Conservation (phyloP, 2,888 invertebrate species). For the Tachina fera region DNA sequence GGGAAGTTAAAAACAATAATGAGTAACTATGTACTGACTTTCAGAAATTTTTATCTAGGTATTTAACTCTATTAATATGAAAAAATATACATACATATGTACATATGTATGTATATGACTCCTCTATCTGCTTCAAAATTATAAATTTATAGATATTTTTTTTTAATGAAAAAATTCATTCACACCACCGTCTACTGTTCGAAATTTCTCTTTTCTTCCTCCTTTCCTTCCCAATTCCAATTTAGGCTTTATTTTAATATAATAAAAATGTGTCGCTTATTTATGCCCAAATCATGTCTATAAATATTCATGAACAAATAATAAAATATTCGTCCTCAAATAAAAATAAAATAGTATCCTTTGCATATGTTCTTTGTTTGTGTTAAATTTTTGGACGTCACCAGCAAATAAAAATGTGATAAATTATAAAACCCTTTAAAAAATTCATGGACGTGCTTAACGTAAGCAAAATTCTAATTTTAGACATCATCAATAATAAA, state of each 20-base stretch:
- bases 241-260: background rate
- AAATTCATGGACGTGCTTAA: background rate
- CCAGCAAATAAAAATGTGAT: background rate
- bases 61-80: too few species aligned
- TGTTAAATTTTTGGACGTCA: conserved; percentile 32
- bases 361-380: background rate
- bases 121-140: too few species aligned
- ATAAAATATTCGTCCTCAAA: conserved; percentile 11
- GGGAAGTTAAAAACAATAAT: too few species aligned
- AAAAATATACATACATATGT: too few species aligned
- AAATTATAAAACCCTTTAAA: background rate
- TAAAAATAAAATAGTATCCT: background rate
- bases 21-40: too few species aligned
- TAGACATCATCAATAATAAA: background rate
- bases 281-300: conserved; percentile 33
- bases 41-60: too few species aligned
- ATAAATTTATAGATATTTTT: too few species aligned
- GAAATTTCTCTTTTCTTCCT: background rate
- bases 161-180: too few species aligned
- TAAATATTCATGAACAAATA: conserved; percentile 40
- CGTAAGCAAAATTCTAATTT: conserved; percentile 32
- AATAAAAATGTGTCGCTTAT: conserved; percentile 5
- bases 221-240: conserved; percentile 14
- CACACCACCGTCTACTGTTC: background rate
- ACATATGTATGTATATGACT: too few species aligned